These are phyloP conservation scores for Hypocryptadius cinnamomeus DNA, from an alignment of 2,113 vertebrate genomes.

Conservation along the genomic window DNA sequence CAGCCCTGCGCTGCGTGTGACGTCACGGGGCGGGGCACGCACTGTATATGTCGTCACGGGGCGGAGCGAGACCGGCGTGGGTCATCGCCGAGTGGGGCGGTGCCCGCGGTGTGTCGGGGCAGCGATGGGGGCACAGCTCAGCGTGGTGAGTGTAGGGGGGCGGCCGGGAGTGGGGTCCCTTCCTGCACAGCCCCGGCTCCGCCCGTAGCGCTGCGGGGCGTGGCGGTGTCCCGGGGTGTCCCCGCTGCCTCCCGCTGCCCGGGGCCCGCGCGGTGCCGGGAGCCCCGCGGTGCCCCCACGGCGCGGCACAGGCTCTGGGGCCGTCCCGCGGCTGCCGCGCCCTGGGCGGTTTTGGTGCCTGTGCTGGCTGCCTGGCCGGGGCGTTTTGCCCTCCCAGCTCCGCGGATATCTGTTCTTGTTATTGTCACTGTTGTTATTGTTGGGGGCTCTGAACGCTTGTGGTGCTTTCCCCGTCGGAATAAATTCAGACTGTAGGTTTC, in stretches of 20 bases:
- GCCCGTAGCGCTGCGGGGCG: not conserved
- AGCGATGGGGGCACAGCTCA: not conserved
- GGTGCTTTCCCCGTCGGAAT: not conserved
- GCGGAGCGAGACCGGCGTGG: not conserved
- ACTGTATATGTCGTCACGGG: not conserved
- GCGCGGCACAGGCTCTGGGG: not conserved
- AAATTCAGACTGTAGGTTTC: not conserved
- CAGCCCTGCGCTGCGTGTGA: not conserved
- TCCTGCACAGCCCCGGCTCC: not conserved
- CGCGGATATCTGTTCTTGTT: accelerated
- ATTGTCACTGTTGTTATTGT: accelerated
- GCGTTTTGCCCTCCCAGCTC: not conserved
- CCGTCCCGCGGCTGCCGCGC: not conserved
- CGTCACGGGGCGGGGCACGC: not conserved
- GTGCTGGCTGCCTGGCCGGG: not conserved
- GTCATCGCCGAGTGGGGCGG: not conserved
- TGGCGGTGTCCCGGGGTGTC: not conserved
- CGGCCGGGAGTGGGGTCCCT: not conserved
- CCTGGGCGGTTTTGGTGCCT: not conserved
- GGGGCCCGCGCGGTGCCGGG: not conserved
- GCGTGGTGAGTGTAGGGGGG: not conserved
- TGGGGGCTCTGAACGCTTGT: too few relatives aligned
- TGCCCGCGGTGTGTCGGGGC: not conserved
- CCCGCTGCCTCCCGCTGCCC: not conserved
- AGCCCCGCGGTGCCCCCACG: not conserved